These are phyloP conservation scores for Ectemnius continuus DNA, from an alignment of 2,888 invertebrate species.

Conservation along the genomic window DNA sequence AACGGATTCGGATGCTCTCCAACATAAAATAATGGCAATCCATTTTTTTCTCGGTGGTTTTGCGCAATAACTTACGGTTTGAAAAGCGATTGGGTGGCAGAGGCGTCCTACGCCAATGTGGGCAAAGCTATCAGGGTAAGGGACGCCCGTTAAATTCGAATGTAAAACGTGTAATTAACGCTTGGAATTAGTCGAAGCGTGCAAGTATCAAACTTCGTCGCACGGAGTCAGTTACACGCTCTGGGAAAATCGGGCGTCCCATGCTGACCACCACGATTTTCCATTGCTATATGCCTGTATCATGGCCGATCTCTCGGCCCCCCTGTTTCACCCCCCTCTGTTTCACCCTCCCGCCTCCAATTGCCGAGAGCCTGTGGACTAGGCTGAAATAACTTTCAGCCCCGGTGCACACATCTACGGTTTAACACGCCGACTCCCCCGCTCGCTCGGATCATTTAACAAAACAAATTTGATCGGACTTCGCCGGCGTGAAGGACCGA, in stretches of 20 bases:
- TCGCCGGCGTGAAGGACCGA: too few relatives aligned
- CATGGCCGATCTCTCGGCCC: background rate
- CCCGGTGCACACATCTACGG: background rate
- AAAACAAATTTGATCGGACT: constrained; percentile 9
- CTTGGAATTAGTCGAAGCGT: constrained; percentile 46
- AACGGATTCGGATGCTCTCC: too few relatives aligned
- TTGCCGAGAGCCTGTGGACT: background rate
- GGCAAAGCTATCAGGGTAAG: constrained; percentile 10
- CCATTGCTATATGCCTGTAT: too few relatives aligned
- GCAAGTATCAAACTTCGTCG: constrained; percentile 51
- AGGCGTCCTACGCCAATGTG: constrained; percentile 14
- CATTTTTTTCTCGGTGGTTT: too few relatives aligned
- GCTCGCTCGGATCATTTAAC: constrained; percentile 15
- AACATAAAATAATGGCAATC: too few relatives aligned
- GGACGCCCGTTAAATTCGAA: constrained; percentile 51
- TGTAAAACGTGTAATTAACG: constrained; percentile 59
- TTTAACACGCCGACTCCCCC: constrained; percentile 4
- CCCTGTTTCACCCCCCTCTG: background rate
- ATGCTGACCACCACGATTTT: constrained; percentile 8
- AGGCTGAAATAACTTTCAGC: constrained; percentile 6
- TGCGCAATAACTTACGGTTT: too few relatives aligned
- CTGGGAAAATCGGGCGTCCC: constrained; percentile 17
- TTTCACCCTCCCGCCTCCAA: background rate
- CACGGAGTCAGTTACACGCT: constrained; percentile 26
- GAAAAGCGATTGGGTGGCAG: background rate